Conservation (phyloP, 2,797 vertebrate species). For the Channa striata region DNA sequence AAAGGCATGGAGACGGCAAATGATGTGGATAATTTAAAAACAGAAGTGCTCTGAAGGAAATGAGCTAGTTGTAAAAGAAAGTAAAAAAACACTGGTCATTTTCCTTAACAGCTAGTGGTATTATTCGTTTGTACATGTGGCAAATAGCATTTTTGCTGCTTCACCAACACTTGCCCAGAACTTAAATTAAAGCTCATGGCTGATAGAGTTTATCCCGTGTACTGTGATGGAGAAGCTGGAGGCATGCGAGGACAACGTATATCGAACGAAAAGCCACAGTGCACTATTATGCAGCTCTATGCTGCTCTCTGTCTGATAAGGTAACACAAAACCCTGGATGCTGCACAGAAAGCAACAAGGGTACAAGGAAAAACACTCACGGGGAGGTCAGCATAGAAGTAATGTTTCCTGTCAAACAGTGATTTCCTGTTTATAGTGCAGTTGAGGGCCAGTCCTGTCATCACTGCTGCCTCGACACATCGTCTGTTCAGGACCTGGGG, state of each 20-base stretch:
- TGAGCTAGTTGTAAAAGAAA: constrained; percentile 19
- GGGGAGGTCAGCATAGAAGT: constrained; percentile 98
- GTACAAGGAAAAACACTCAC: constrained; percentile 85
- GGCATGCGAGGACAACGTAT: constrained; percentile 28
- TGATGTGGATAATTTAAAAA: constrained; percentile 53
- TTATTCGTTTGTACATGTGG: constrained; percentile 44
- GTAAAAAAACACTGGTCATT: constrained; percentile 47
- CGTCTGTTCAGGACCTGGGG: constrained; percentile 93
- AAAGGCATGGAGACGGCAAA: constrained; percentile 37
- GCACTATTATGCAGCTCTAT: constrained; percentile 20
- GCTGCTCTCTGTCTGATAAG: constrained; percentile 19
- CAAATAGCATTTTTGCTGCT: constrained; percentile 53
- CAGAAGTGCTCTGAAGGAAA: constrained; percentile 46
- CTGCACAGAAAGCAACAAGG: constrained; percentile 17
- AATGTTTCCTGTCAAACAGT: constrained; percentile 98
- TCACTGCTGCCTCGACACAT: constrained; percentile 96
- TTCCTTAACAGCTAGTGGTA: constrained; percentile 47
- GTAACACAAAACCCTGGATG: constrained; percentile 2
- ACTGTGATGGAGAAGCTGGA: constrained; percentile 24
- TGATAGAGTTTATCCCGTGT: constrained; percentile 32
- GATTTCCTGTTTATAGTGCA: constrained; percentile 96
- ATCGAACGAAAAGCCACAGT: constrained; percentile 30
- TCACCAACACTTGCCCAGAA: constrained; percentile 52
- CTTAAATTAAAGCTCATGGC: constrained; percentile 55
- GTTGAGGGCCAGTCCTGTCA: constrained; percentile 94